Base-by-base conservation (phyloP, 2,797 vertebrate genomes). In the Falco biarmicus region DNA sequence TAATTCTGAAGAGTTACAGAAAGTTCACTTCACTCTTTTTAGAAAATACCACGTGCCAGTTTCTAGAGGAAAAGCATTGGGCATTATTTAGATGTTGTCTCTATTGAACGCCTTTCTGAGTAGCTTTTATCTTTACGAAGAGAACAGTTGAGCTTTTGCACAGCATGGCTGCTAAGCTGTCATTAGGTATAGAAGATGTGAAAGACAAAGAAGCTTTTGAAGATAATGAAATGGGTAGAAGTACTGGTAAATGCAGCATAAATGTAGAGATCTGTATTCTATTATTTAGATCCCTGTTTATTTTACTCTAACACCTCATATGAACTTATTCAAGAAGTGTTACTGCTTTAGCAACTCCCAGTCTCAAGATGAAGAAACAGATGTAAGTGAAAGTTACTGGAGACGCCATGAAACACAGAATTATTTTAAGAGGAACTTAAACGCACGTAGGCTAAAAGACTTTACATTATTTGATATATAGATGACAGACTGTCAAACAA, bases 161-260 rank as follows among this genome's bases (percentile, higher is more conserved):
- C 39, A 73, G 47, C 15, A 12, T 41, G 48, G 37, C 84, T 92
- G 89, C 77, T 84, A 85, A 89, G 77, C 48, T 97, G 90, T 88
- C 84, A 76, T 16, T 70, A 65, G 80, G 79, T 69, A 32, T 21
- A 39, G 59, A 57, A 69, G 76, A 85, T 88, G 60, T 93, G 82
- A 91, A 84, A 65, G 75, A 78, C 64, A 81, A 66, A 37, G 76
- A 32, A 65, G 37, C 79, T 90, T 90, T 87, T 96, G 93, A 96
- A 95, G 89, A 10, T 22, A 56, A 47, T 10, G 37, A 61, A 50
- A 59, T 26, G 95, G 91, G 60, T 71, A 95, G 70, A 78, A 87
- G 66, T 31, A 39, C 28, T 50, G n/a, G 57, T 54, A 89, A 93
- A 94, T 32, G 15, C 59, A 89, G 70, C 86, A 77, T 47, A 81